phyloP scores from a whole-genome alignment of 53 echinoderm and acorn worm genomes.

The Mesocentrotus franciscanus region DNA sequence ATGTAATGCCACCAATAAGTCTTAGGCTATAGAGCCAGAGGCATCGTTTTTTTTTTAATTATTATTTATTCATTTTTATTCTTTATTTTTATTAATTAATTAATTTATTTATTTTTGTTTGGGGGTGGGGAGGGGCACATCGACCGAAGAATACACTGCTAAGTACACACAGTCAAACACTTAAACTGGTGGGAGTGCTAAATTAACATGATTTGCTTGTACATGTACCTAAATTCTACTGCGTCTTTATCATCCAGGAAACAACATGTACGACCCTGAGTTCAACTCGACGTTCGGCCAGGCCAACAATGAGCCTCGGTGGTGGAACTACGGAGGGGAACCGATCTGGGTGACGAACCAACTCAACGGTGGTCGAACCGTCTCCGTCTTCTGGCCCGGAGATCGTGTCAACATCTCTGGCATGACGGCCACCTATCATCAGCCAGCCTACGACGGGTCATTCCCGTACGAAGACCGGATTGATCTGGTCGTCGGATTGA shows the following conservation, averaged over 20 bases:
- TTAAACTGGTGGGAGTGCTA: too few relatives aligned
- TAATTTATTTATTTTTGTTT: too few relatives aligned
- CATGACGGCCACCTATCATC: constrained; percentile 48
- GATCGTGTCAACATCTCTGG: constrained; percentile 39
- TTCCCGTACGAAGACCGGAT: constrained; percentile 49
- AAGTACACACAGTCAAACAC: too few relatives aligned
- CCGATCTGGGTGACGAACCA: constrained; percentile 70
- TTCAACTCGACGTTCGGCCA: constrained; percentile 60
- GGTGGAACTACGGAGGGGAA: constrained; percentile 71
- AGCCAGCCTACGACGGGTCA: constrained; percentile 50
- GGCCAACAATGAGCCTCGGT: constrained; percentile 46
- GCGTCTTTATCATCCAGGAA: constrained; percentile 32
- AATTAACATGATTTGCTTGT: too few relatives aligned
- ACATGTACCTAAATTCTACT: neutral
- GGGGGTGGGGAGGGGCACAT: too few relatives aligned
- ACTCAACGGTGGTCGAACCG: constrained; percentile 54
- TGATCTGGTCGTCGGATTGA: constrained; percentile 49
- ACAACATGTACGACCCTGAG: constrained; percentile 81
- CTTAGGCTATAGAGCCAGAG: too few relatives aligned
- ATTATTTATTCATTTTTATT: too few relatives aligned
- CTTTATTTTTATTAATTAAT: too few relatives aligned
- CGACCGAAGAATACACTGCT: too few relatives aligned
- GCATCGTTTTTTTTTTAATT: too few relatives aligned
- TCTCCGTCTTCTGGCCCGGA: constrained; percentile 62
- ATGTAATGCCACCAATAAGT: too few relatives aligned